Evolutionary conservation across 2,888 invertebrate species (phyloP), one percentile per base, ranked within the genome.

Genomic region (Thelaira solivaga): DNA sequence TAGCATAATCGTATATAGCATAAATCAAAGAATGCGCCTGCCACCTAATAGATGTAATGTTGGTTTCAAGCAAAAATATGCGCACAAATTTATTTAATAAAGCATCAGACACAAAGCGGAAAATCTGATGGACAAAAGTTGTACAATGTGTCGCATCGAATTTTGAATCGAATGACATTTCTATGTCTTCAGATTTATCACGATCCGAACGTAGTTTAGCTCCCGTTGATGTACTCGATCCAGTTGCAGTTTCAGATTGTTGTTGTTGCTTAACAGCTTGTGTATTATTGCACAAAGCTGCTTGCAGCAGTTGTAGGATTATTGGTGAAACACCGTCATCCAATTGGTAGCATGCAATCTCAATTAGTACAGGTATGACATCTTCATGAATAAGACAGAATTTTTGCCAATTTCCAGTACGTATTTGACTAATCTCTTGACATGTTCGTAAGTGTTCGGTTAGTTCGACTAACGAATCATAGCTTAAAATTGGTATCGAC

Each of bases 391-490:
- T 91, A 2, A 92, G 88, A 85, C 97, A 97, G 87, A 95, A 95
- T 85, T 94, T 92, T 89, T 98, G 98, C 98, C 98, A 99, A 90
- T 98, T 98, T 82, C 95, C 94, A 0, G 97, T 96, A 64, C 98
- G 93, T 62, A 94, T 93, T 61, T 94, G 93, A 34, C 97, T 97
- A 72, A 98, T 96, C 88, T 99, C 98, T 59, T 95, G 93, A 84
- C 98, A 97, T 4, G 95, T 94, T 88, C 98, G 97, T 79, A 99
- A 90, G 88, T 98, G 97, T 83, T 98, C 98, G 85, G 98, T 97
- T 69, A 98, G 91, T 82, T 95, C 95, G 4, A 98, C 97, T n/a
- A 98, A 92, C 4, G 94, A 93, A 88, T 98, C 97, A 85, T 98
- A 98, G 0, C 94, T 92, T 13, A 97, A 90, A 80, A 93, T 87